Conservation (phyloP, 1,140 invertebrate species). For the Tachypleus tridentatus region DNA sequence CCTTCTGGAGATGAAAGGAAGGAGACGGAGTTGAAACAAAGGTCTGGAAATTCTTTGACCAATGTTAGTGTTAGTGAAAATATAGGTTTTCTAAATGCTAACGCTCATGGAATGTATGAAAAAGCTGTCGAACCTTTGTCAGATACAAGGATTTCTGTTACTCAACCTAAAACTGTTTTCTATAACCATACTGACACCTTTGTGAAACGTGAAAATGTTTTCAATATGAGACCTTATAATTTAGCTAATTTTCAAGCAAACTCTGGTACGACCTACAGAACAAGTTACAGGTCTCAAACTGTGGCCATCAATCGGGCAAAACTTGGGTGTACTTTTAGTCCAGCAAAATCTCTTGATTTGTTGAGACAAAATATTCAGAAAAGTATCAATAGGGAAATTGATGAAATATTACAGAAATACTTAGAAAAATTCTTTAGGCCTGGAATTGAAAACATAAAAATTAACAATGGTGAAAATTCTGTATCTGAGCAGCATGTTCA, state of each 20-base stretch:
- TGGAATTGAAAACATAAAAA: constrained; percentile 60
- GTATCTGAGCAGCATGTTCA: constrained; percentile 60
- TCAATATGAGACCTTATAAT: constrained; percentile 20
- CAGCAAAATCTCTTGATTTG: constrained; percentile 58
- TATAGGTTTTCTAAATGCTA: background rate
- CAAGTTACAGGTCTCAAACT: constrained; percentile 19
- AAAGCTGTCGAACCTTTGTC: background rate
- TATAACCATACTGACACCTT: background rate
- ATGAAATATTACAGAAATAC: constrained; percentile 35
- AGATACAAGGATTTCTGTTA: background rate
- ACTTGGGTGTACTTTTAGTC: constrained; percentile 33
- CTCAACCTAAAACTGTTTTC: background rate
- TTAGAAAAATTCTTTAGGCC: constrained; percentile 48
- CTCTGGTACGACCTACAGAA: constrained; percentile 16
- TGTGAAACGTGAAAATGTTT: constrained; percentile 19
- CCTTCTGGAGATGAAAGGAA: constrained; percentile 10
- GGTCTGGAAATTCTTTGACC: too few relatives aligned
- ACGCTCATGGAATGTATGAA: background rate
- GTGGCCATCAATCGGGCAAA: constrained; percentile 18
- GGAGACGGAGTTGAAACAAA: too few relatives aligned
- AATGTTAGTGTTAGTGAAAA: background rate
- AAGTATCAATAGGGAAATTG: constrained; percentile 61
- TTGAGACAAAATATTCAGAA: constrained; percentile 58
- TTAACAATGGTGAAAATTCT: constrained; percentile 56
- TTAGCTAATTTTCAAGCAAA: constrained; percentile 17